Evolutionary conservation across 2,797 vertebrate species (phyloP).

Genomic region (Hirundo rustica): DNA sequence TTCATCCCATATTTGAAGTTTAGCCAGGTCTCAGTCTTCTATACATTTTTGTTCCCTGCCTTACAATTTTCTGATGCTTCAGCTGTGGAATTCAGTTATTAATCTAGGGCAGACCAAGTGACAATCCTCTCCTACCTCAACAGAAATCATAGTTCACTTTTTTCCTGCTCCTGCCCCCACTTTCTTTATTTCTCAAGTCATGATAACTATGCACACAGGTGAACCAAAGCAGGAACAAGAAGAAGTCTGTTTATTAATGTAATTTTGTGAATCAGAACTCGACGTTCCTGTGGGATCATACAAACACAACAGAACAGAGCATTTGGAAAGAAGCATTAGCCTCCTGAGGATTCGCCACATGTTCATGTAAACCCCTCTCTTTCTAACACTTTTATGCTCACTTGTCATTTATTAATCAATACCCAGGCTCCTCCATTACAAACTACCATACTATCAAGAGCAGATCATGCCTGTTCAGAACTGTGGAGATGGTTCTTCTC

Average conservation of each 20-base stretch:
- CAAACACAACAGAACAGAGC: background rate
- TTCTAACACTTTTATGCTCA: background rate
- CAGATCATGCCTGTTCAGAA: background rate
- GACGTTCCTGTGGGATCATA: background rate
- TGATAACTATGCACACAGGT: background rate
- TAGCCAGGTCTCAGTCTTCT: background rate
- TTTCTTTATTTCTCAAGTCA: background rate
- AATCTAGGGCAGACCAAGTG: background rate
- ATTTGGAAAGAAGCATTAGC: background rate
- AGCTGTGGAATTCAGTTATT: background rate
- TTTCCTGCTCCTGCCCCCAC: accelerated
- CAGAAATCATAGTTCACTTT: background rate
- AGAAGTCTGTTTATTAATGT: background rate
- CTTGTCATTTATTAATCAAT: background rate
- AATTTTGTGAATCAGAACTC: background rate
- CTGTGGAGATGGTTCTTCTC: background rate
- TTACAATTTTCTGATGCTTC: background rate
- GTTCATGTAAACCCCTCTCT: background rate
- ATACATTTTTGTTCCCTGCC: background rate
- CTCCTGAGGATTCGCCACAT: background rate
- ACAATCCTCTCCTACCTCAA: background rate
- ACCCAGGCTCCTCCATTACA: background rate
- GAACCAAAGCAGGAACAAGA: background rate
- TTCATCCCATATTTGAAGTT: background rate
- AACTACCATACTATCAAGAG: background rate